These are phyloP conservation scores for Paramacrobiotus metropolitanus DNA, from an alignment of 1,140 invertebrate genomes.

Conservation along the genomic window DNA sequence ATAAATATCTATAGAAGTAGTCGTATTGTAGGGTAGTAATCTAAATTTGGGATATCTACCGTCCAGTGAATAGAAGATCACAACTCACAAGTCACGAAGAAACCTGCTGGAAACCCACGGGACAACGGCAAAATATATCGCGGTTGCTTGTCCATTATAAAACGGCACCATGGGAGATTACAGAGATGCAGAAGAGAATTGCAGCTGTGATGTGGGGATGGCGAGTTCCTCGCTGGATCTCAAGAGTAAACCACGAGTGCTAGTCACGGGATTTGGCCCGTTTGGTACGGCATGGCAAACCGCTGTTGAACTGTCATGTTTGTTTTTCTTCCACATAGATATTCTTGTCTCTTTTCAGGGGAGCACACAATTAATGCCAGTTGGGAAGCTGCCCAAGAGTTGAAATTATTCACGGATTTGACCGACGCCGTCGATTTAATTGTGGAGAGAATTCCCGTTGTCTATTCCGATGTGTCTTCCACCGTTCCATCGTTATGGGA, in stretches of 20 bases:
- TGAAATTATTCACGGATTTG: neutral
- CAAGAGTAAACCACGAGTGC: neutral
- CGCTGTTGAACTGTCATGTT: neutral
- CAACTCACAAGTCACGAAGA: no score
- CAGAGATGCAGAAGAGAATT: no score
- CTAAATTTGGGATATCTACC: no score
- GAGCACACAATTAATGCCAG: neutral
- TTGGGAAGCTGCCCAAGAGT: neutral
- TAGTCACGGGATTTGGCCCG: slow-evolving; percentile 1
- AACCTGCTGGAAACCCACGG: no score
- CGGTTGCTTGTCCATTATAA: no score
- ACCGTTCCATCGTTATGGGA: slow-evolving; percentile 37
- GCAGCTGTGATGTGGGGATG: no score
- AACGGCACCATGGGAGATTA: no score
- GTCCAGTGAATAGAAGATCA: no score
- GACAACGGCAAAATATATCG: no score
- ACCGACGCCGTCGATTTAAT: slow-evolving; percentile 27
- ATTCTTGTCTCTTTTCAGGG: neutral
- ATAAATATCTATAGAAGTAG: no score
- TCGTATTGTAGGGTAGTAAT: no score
- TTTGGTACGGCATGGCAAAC: neutral
- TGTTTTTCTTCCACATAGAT: neutral
- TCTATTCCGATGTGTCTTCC: slow-evolving; percentile 34
- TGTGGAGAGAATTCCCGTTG: slow-evolving; percentile 36
- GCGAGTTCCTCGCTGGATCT: no score